Percentiles rank a stretch among this genome's conserved stretches.
Conservation (phyloP, 2,797 vertebrate genomes). For the Serranus cabrilla region DNA sequence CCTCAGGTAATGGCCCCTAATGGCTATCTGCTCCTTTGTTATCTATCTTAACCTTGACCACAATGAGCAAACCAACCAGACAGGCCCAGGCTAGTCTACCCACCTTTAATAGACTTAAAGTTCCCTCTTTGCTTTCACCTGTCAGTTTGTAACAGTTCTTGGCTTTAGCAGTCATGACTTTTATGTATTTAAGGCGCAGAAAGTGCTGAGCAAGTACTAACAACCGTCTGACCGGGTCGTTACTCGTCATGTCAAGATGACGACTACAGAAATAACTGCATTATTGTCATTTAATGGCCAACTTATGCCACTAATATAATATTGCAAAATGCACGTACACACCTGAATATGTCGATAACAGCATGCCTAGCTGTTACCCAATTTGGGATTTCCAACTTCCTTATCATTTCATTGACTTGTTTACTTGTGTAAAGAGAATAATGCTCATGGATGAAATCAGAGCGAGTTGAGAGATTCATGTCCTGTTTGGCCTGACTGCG, state of each 20-base stretch:
- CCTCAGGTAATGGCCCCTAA: constrained; percentile 60
- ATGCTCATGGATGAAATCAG: constrained; percentile 50
- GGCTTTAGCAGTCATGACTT: constrained; percentile 44
- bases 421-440: constrained; percentile 26
- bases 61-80: constrained; percentile 44
- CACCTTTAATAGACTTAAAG: constrained; percentile 34
- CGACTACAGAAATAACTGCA: too few relatives aligned
- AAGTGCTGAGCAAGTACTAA: constrained; percentile 51
- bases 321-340: too few relatives aligned
- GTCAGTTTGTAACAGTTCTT: constrained; percentile 51
- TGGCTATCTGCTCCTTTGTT: constrained; percentile 64
- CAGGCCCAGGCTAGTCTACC: constrained; percentile 53
- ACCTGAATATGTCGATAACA: too few relatives aligned
- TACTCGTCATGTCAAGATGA: too few relatives aligned
- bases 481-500: constrained; percentile 40
- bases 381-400: constrained; percentile 7
- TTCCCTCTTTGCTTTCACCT: constrained; percentile 37
- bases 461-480: constrained; percentile 60
- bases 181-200: constrained; percentile 34
- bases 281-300: too few relatives aligned
- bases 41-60: constrained; percentile 68
- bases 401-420: constrained; percentile 33
- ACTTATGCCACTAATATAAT: too few relatives aligned
- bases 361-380: background rate
- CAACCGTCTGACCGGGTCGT: background rate